Evolutionary conservation across 2,797 vertebrate species (phyloP), one percentile per base, ranked within the genome.

Genomic region (Xiphophorus birchmanni): DNA sequence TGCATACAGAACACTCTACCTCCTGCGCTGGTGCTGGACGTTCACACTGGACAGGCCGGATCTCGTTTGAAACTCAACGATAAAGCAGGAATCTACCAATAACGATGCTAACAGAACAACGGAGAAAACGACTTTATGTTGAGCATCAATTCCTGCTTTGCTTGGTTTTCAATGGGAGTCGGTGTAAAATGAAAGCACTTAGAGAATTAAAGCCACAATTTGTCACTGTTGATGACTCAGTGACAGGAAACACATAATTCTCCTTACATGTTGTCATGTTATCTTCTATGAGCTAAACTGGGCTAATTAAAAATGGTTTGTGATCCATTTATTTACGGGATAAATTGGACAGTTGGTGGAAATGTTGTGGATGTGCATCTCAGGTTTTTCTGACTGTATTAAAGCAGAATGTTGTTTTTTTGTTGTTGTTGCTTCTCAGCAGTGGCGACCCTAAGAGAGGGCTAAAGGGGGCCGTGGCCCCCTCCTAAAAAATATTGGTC

Each of bases 311-410:
- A 18, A 47, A 40, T 11, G 5, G 35, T 69, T 48, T 32, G 18
- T 52, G 44, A 48, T 18, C 17, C 29, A 2, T 37, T 50, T 52
- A 26, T 12, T 35, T 74, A 35, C 11, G 0, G 23, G 37, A n/a
- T 6, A n/a, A 71, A 71, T 71, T 71, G 67, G 50, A n/a, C 23
- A 52, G 12, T 52, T 52, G 10, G 18, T 52, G 73, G 18, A 52
- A 26, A 40, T 52, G 47, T 74, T 74, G 35, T 82, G 47, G 50
- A 44, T 85, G 72, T 71, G 37, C 73, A 74, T 18, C 85, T 89
- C 83, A 87, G 85, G 81, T 84, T 75, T 80, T 56, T 67, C 63
- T 81, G 82, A 83, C 69, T 56, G 56, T n/a, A 40, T 42, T 40
- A n/a, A 60, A 23, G 42, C 37, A 58, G 42, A 63, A 83, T 58